A percentile compares a stretch with the other conserved stretches of the same genome.
phyloP scores from a whole-genome alignment of 2,888 invertebrate genomes.

The Barypeithes pellucidus region DNA sequence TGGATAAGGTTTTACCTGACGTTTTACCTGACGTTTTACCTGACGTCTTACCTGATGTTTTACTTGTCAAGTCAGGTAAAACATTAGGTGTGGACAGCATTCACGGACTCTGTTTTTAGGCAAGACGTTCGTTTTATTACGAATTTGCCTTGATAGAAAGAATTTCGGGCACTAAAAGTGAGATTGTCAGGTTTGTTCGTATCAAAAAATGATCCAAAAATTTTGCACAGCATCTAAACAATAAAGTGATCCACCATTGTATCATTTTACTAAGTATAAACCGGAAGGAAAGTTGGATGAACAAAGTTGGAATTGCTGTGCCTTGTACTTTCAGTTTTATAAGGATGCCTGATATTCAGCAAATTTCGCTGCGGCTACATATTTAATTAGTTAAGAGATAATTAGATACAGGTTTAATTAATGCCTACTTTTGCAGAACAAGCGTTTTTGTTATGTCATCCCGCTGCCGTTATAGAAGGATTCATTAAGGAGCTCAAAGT shows the following conservation, averaged over 20 bases:
- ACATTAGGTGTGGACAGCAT: too few species aligned
- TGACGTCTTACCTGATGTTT: too few species aligned
- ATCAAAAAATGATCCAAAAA: too few species aligned
- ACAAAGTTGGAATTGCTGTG: conserved; percentile 62
- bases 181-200: too few species aligned
- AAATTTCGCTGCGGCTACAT: conserved; percentile 65
- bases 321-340: conserved; percentile 68
- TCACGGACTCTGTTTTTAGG: too few species aligned
- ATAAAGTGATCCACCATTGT: conserved; percentile 65
- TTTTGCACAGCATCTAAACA: conserved; percentile 9
- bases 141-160: too few species aligned
- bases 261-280: conserved; percentile 68
- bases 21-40: too few species aligned
- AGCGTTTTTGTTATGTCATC: conserved; percentile 64
- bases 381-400: conserved; percentile 70
- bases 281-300: conserved; percentile 68
- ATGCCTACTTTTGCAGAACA: conserved; percentile 70
- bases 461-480: conserved; percentile 51
- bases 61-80: too few species aligned
- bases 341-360: conserved; percentile 61
- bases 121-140: too few species aligned
- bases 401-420: conserved; percentile 70
- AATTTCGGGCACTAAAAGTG: too few species aligned
- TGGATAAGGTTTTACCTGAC: too few species aligned
- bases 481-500: conserved; percentile 57